These are phyloP conservation scores for Labeo rohita DNA, from an alignment of 2,113 vertebrate genomes.

Conservation along the genomic window DNA sequence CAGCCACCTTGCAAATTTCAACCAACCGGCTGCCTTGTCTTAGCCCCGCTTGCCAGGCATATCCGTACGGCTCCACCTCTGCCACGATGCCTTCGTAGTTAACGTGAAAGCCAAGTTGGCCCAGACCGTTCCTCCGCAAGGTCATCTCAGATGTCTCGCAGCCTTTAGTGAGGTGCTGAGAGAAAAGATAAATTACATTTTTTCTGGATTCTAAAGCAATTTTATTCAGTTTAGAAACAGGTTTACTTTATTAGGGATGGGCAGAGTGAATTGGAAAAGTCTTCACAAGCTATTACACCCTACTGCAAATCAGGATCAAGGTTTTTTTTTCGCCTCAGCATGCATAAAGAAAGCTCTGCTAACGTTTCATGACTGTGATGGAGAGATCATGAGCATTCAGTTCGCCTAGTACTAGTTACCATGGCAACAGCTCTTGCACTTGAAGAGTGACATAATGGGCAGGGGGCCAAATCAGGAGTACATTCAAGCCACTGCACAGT, in stretches of 20 bases:
- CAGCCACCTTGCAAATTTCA: conserved; percentile 97
- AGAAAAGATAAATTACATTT: not conserved
- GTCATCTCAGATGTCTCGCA: conserved; percentile 98
- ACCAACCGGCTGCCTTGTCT: conserved; percentile 95
- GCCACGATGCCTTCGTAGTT: conserved; percentile 99
- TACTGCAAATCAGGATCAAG: not conserved
- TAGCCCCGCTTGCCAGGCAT: conserved; percentile 97
- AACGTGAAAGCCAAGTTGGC: conserved; percentile 97
- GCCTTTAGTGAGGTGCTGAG: conserved; percentile 91
- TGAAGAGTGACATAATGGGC: conserved; percentile 53
- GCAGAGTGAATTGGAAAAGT: not conserved
- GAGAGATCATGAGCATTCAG: conserved; percentile 64
- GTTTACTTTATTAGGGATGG: not conserved
- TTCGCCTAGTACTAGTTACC: conserved; percentile 69
- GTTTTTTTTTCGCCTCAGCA: not conserved
- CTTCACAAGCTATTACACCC: not conserved
- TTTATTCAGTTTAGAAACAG: not conserved
- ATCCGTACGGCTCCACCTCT: conserved; percentile 96
- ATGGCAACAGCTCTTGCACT: conserved; percentile 72
- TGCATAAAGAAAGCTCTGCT: conserved; percentile 7
- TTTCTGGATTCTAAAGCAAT: not conserved
- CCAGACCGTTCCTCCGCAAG: conserved; percentile 92
- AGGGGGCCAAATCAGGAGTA: conserved; percentile 57
- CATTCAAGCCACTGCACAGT: conserved; percentile 47
- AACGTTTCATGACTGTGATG: conserved; percentile 5